Percentiles rank a stretch among this genome's conserved stretches.
Conservation (phyloP, 2,113 vertebrate species). For the Perognathus longimembris region DNA sequence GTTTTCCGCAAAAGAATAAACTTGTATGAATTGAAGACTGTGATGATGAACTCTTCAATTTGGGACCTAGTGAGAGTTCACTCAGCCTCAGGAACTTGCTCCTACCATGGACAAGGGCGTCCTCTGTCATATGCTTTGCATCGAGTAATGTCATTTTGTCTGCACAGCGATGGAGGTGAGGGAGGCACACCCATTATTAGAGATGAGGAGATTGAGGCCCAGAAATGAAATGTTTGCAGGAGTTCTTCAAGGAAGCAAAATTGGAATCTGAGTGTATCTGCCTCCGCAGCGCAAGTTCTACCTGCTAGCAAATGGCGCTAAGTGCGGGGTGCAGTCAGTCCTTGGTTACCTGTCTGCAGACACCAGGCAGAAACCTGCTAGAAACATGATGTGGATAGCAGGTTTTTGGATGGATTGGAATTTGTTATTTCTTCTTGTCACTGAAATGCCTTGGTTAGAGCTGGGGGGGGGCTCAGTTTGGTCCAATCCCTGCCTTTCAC, state of each 20-base stretch:
- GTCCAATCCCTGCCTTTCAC: neutral
- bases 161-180: neutral
- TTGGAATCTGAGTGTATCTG: neutral
- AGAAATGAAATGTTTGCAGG: neutral
- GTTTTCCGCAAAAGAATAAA: constrained; percentile 54
- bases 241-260: neutral
- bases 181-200: neutral
- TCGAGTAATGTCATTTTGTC: neutral
- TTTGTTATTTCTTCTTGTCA: neutral
- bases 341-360: neutral
- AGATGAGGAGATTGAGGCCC: constrained; percentile 18
- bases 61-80: neutral
- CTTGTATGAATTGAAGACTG: neutral
- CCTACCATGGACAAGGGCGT: neutral
- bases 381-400: neutral
- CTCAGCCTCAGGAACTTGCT: neutral
- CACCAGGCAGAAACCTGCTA: neutral
- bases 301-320: neutral
- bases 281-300: neutral
- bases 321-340: neutral
- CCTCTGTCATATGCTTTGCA: neutral
- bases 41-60: constrained; percentile 11
- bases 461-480: accelerated
- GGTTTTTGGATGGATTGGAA: neutral
- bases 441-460: neutral